phyloP scores from a whole-genome alignment of 2,113 vertebrate genomes.

The Notiomystis cincta region DNA sequence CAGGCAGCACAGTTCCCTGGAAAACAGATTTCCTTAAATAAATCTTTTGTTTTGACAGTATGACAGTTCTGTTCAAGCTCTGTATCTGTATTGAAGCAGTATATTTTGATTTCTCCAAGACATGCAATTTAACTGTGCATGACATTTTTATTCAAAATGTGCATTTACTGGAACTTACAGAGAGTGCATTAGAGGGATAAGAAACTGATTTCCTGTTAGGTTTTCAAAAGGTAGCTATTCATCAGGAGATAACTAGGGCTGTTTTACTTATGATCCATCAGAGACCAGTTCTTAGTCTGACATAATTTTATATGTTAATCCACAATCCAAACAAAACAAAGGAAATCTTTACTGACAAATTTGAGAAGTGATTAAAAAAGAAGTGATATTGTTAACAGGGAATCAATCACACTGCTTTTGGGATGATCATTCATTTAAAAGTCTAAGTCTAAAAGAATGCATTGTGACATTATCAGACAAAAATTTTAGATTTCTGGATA shows the following conservation, averaged over 20 bases:
- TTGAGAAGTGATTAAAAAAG: background rate
- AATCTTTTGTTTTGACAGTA: slow-evolving; percentile 2
- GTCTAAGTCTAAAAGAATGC: background rate
- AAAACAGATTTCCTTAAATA: slow-evolving; percentile 28
- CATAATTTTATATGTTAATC: background rate
- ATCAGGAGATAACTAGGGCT: background rate
- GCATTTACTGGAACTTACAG: background rate
- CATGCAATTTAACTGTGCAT: background rate
- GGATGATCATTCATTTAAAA: background rate
- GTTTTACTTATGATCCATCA: background rate
- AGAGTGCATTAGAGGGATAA: background rate
- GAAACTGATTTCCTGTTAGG: background rate
- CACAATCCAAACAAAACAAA: background rate
- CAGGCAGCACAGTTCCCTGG: background rate
- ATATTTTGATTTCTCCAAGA: slow-evolving; percentile 9
- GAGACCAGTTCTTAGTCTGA: background rate
- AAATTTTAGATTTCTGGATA: background rate
- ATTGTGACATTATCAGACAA: background rate
- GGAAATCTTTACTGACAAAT: background rate
- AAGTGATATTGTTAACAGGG: background rate
- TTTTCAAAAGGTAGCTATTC: background rate
- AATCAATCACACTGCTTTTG: background rate
- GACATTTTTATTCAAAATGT: background rate
- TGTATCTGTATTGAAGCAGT: background rate
- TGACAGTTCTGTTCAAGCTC: background rate